These are phyloP conservation scores for Coreoperca whiteheadi DNA, from an alignment of 2,113 vertebrate species.

Conservation along the genomic window DNA sequence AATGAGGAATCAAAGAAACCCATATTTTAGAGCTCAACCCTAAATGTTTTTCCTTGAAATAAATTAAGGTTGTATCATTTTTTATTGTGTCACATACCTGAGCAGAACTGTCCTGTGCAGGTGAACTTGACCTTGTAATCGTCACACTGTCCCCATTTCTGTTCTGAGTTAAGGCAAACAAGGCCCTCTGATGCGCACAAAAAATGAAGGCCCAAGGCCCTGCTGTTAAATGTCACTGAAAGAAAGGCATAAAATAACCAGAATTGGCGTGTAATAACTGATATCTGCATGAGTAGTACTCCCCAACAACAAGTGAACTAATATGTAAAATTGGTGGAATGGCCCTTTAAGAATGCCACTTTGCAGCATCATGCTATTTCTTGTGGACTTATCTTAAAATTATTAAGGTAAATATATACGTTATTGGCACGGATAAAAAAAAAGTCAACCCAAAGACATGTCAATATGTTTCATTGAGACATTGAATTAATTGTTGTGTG, in stretches of 20 bases:
- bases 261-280: slow-evolving; percentile 22
- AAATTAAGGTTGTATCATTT: background rate
- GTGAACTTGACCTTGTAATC: slow-evolving; percentile 71
- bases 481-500: too few species aligned
- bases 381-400: background rate
- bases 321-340: background rate
- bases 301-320: background rate
- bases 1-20: background rate
- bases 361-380: background rate
- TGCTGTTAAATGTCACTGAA: slow-evolving; percentile 2
- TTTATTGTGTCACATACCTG: slow-evolving; percentile 37
- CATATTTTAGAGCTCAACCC: background rate
- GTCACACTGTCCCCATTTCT: slow-evolving; percentile 33
- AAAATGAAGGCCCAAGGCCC: background rate
- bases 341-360: background rate
- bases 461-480: background rate
- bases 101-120: slow-evolving; percentile 66
- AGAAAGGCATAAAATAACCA: slow-evolving; percentile 22
- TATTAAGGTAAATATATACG: background rate
- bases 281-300: too few species aligned
- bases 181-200: slow-evolving; percentile 61
- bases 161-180: slow-evolving; percentile 62
- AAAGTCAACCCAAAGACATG: background rate
- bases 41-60: background rate
- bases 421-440: background rate